Percentiles rank a stretch among this genome's conserved stretches.
These are phyloP conservation scores for Clivina fossor DNA, from an alignment of 2,888 invertebrate species.

Conservation along the genomic window DNA sequence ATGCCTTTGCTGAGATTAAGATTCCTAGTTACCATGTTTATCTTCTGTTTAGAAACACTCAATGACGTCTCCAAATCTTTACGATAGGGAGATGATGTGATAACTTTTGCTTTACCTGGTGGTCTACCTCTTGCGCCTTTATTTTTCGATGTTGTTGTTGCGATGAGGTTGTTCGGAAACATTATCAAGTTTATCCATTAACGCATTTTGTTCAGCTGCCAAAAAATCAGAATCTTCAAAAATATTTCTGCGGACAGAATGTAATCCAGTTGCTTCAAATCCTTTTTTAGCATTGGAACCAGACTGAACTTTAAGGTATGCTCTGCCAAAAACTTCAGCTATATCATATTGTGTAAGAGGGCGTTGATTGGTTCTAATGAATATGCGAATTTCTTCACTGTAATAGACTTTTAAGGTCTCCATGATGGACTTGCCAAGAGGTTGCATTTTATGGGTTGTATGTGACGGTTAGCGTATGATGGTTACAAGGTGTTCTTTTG, in stretches of 20 bases:
- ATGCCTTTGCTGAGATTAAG: not conserved
- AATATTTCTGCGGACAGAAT: constrained; percentile 8
- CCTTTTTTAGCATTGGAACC: not conserved
- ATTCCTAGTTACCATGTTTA: constrained; percentile 1
- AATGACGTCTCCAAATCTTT: not conserved
- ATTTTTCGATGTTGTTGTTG: too few species aligned
- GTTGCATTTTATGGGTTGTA: not conserved
- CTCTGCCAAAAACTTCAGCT: constrained; percentile 5
- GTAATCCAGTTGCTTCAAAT: constrained; percentile 1
- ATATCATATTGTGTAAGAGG: not conserved
- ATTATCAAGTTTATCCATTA: too few species aligned
- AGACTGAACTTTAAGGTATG: not conserved
- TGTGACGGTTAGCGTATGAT: constrained; percentile 22
- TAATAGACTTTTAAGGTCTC: not conserved
- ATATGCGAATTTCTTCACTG: not conserved
- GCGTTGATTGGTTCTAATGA: not conserved
- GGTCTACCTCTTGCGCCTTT: not conserved
- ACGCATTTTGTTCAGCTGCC: not conserved
- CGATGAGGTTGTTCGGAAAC: too few species aligned
- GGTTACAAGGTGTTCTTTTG: constrained; percentile 34
- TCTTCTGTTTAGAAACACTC: constrained; percentile 1
- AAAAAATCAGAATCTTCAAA: constrained; percentile 4
- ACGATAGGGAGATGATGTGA: constrained; percentile 7
- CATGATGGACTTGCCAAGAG: constrained; percentile 3
- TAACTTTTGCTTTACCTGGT: constrained; percentile 6